Base-by-base conservation (phyloP, 2,888 invertebrate species). In the Bombylius major region DNA sequence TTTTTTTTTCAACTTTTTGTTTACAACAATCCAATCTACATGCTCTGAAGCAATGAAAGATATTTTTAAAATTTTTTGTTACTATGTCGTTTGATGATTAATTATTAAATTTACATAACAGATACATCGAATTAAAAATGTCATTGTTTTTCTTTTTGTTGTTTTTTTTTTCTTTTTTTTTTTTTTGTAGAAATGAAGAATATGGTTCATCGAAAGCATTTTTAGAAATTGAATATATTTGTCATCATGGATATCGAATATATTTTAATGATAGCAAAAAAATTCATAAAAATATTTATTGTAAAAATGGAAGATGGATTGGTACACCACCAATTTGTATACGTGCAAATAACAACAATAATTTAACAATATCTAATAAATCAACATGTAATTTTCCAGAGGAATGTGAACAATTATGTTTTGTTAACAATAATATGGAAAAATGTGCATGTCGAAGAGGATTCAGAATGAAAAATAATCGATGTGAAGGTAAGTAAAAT, bases 371-470 rank as follows among this genome's bases (percentile, higher is more conserved):
- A 14, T 6, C 33, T 4, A 42, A 50, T 33, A 58, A 59, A 55
- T 53, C 53, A 52, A 56, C 57, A 53, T 59, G 60, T 55, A 58
- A 54, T 50, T 47, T 53, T 48, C 54, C 53, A 31, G 44, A 55
- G 46, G 54, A 54, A 55, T 63, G 63, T 51, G 60, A 61, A 32
- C 63, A 63, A 53, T 44, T 60, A 11, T 63, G 63, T 53, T 56
- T 50, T 52, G 55, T 58, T 39, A 53, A 54, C 33, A 58, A 61
- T 54, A 69, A 66, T 55, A 65, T 62, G 57, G 74, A 66, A 61
- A 72, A 69, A 61, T 79, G 79, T 61, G 68, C 70, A 31, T 79
- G 79, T 63, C 70, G 73, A 58, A 68, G 71, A 53, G 78, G 79
- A 55, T 77, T 75, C 64, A 66, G 67, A 49, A 64, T 67, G 44